phyloP scores from a whole-genome alignment of 2,113 vertebrate genomes.

The Regulus satrapa region DNA sequence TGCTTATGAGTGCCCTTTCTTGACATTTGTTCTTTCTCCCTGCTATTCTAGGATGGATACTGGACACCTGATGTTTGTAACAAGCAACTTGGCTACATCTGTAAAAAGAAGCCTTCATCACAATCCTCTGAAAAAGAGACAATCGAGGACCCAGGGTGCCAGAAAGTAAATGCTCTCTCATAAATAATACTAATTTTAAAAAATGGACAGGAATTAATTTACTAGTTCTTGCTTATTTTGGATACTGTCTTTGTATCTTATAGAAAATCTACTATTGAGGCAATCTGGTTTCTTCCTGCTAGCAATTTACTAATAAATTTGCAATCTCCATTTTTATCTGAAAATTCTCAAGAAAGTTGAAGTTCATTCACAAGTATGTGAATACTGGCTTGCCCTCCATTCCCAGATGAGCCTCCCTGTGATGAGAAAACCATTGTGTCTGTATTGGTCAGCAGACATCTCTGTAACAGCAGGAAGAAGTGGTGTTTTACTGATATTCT shows the following conservation, averaged over 20 bases:
- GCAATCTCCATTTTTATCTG: not conserved
- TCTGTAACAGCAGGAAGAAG: not conserved
- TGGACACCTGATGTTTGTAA: constrained; percentile 86
- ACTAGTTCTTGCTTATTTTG: not conserved
- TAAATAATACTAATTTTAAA: not conserved
- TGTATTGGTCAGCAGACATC: not conserved
- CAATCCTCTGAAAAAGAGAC: constrained; percentile 35
- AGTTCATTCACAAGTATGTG: not conserved
- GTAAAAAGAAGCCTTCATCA: constrained; percentile 80
- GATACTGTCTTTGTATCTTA: not conserved
- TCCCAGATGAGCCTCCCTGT: not conserved
- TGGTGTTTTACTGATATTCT: not conserved
- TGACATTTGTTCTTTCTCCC: not conserved
- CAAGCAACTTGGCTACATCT: constrained; percentile 79
- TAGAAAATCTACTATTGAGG: not conserved
- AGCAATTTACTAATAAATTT: not conserved
- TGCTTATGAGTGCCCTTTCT: not conserved
- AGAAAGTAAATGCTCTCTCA: constrained; percentile 69
- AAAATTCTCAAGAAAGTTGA: not conserved
- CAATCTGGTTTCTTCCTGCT: not conserved
- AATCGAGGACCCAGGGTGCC: constrained; percentile 75
- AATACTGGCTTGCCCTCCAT: not conserved
- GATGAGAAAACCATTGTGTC: not conserved
- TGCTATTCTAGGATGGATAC: constrained; percentile 76
- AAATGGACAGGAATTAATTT: not conserved